These are phyloP conservation scores for Montipora capitata DNA, from an alignment of 92 coral and sea anemone species.

Conservation along the genomic window DNA sequence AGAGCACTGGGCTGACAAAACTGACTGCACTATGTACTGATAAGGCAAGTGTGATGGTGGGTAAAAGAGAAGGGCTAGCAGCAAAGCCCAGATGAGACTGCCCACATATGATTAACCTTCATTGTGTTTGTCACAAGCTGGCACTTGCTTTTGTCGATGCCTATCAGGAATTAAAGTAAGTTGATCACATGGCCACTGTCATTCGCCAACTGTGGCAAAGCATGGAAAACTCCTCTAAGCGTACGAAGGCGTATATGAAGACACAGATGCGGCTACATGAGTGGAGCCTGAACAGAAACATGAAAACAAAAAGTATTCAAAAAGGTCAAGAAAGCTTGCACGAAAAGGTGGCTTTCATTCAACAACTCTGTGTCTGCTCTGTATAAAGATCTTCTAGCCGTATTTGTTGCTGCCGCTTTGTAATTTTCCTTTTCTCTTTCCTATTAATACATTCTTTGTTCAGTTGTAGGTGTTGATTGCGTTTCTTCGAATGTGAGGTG, in stretches of 20 bases:
- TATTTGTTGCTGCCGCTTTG: too few relatives aligned
- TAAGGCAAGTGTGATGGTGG: slow-evolving; percentile 46
- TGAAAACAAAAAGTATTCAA: slow-evolving; percentile 23
- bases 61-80: slow-evolving; percentile 46
- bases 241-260: slow-evolving; percentile 50
- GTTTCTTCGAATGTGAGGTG: too few relatives aligned
- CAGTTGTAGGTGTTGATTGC: too few relatives aligned
- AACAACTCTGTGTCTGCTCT: slow-evolving; percentile 31
- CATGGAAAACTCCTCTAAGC: slow-evolving; percentile 44
- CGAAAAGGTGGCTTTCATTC: slow-evolving; percentile 55
- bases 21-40: slow-evolving; percentile 31
- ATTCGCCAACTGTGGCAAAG: slow-evolving; percentile 44
- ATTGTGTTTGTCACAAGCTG: slow-evolving; percentile 40
- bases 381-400: not conserved
- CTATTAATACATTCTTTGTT: too few relatives aligned
- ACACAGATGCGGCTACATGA: slow-evolving; percentile 42
- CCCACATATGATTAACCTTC: slow-evolving; percentile 49
- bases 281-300: slow-evolving; percentile 31
- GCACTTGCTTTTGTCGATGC: slow-evolving; percentile 61
- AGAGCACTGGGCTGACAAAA: slow-evolving; percentile 19
- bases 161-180: slow-evolving; percentile 45
- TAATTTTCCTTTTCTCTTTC: too few relatives aligned
- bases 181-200: slow-evolving; percentile 51
- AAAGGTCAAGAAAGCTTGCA: slow-evolving; percentile 51
- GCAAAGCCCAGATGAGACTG: slow-evolving; percentile 40